Conservation (phyloP, 1,140 invertebrate species). For the Trichogramma pretiosum region DNA sequence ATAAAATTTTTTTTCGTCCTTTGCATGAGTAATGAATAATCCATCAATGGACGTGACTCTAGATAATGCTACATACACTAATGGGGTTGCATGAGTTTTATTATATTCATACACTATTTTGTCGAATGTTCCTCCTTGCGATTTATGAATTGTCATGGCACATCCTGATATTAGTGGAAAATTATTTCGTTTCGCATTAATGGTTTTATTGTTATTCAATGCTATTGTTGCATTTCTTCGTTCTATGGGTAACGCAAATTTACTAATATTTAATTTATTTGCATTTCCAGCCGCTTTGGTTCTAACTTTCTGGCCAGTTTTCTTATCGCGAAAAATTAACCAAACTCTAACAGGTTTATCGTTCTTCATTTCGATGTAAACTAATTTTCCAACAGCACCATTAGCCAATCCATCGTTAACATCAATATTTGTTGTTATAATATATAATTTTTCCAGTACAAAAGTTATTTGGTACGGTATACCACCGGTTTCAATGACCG, state of each 20-base stretch:
- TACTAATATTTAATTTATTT: slow-evolving; percentile 11
- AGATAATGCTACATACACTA: slow-evolving; percentile 1
- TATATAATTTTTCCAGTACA: slow-evolving; percentile 26
- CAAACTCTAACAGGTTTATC: slow-evolving; percentile 17
- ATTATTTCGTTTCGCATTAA: too few relatives aligned
- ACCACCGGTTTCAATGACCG: slow-evolving; percentile 28
- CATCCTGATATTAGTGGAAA: not conserved
- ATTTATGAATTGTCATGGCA: slow-evolving; percentile 2
- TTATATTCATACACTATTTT: slow-evolving; percentile 24
- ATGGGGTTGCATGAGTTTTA: not conserved
- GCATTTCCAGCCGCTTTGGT: slow-evolving; percentile 19
- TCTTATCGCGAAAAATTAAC: slow-evolving; percentile 17
- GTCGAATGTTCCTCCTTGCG: slow-evolving; percentile 19
- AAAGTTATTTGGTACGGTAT: slow-evolving; percentile 33
- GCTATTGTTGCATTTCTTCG: too few relatives aligned
- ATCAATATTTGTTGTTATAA: slow-evolving; percentile 36
- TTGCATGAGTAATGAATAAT: not conserved
- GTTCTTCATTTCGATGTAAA: slow-evolving; percentile 27
- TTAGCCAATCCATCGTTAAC: slow-evolving; percentile 33
- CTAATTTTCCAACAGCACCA: slow-evolving; percentile 31
- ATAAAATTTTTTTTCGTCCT: not conserved
- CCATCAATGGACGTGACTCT: not conserved
- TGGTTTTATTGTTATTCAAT: too few relatives aligned
- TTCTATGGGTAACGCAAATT: slow-evolving; percentile 16
- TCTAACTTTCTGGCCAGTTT: slow-evolving; percentile 18